Conservation (phyloP, 1,140 invertebrate species). For the Antheraea pernyi region DNA sequence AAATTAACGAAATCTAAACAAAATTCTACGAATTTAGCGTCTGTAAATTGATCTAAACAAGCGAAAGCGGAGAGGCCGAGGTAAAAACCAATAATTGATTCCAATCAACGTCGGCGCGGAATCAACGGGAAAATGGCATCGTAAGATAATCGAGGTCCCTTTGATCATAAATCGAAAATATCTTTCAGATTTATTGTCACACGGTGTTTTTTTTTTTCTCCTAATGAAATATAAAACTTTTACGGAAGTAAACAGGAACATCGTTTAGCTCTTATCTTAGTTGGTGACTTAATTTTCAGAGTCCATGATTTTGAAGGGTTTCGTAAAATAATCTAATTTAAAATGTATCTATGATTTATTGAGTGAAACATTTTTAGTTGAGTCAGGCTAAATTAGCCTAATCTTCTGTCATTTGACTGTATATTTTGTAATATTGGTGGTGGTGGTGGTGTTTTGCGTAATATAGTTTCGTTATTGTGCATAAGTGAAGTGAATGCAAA, state of each 20-base stretch:
- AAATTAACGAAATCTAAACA: neutral
- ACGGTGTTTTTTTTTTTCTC: neutral
- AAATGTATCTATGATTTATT: neutral
- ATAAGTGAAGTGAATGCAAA: no score
- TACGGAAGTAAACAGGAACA: neutral
- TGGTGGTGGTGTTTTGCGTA: no score
- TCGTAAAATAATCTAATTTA: neutral
- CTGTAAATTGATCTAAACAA: neutral
- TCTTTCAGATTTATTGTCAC: slow-evolving; percentile 3
- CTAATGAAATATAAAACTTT: neutral
- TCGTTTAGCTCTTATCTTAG: neutral
- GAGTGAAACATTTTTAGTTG: no score
- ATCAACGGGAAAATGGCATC: neutral
- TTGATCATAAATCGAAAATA: slow-evolving; percentile 5
- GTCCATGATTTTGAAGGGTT: neutral
- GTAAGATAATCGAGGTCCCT: neutral
- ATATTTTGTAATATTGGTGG: no score
- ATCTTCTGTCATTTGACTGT: no score
- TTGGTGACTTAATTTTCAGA: neutral
- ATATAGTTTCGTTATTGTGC: no score
- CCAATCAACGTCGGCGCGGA: neutral
- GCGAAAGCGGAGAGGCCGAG: neutral
- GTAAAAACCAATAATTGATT: slow-evolving; percentile 5
- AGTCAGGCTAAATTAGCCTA: no score
- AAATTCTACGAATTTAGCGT: neutral